Evolutionary conservation across 1,140 invertebrate genomes (phyloP), one percentile per base, ranked within the genome.

Genomic region (Mercenaria mercenaria): DNA sequence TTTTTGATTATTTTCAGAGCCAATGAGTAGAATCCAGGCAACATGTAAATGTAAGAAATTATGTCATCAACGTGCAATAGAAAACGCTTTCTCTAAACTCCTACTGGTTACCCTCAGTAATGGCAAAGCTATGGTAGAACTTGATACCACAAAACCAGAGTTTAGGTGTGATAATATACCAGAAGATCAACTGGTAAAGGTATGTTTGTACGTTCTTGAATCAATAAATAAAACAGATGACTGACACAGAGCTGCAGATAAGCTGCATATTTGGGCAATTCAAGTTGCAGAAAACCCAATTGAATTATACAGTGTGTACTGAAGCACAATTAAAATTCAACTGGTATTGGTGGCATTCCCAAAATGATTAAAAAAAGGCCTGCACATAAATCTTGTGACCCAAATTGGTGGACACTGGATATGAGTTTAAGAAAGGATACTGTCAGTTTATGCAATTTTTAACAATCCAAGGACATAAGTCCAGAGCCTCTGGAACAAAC

Each of bases 31-130:
- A 87, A 88, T 80, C n/a, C 90, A 91, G 18, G 92, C 91, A 1
- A 56, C 91, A 32, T 91, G 91, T 56, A 94, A 94, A 81, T 91
- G 89, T 61, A 93, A 92, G 79, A 95, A 95, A 76, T 37, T 93
- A 18, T 88, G 93, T 29, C 89, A 93, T 37, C 92, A 93, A 86
- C 76, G 91, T 56, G 93, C 95, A 8, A 29, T 94, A 59, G 92
- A 94, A 77, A 92, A 95, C 80, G 94, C 95, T n/a, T 95, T 95
- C 77, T 92, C 92, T 39, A 92, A 92, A 82, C 77, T 94, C 1
- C 85, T 95, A 20, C 56, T 95, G 52, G 84, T 95, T 41, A 92
- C 93, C 11, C 84, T 95, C 8, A 61, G 84, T 29, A 93, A 92
- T 50, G 94, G 94, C 1, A 95, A 95, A 87, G 93, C 95, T 0